Evolutionary conservation across 2,888 invertebrate genomes (phyloP).

Genomic region (Trissonchulus sp.): DNA sequence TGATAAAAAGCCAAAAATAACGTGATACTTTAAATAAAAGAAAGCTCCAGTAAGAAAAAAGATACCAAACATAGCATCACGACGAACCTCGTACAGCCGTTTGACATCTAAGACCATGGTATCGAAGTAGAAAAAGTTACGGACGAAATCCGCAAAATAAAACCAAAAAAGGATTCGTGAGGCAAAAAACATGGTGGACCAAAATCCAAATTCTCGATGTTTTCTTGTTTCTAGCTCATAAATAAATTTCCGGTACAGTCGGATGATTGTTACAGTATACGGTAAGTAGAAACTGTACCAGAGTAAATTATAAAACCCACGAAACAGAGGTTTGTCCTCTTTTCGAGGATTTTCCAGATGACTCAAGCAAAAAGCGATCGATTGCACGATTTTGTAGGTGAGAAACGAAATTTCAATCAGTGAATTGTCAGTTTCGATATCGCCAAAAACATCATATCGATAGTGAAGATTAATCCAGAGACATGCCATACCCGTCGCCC

Average conservation of each 20-base stretch:
- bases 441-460: slow-evolving; percentile 50
- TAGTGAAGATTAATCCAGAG: slow-evolving; percentile 47
- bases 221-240: slow-evolving; percentile 42
- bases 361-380: slow-evolving; percentile 52
- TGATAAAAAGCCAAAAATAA: slow-evolving; percentile 55
- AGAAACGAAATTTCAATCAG: not conserved
- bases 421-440: slow-evolving; percentile 37
- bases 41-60: slow-evolving; percentile 53
- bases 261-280: slow-evolving; percentile 53
- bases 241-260: slow-evolving; percentile 49
- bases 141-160: slow-evolving; percentile 51
- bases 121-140: slow-evolving; percentile 54
- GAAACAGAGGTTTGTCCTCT: slow-evolving; percentile 22
- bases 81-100: not conserved
- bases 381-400: slow-evolving; percentile 52
- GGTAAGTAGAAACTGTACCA: slow-evolving; percentile 55
- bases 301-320: slow-evolving; percentile 47
- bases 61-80: slow-evolving; percentile 11
- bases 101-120: slow-evolving; percentile 47
- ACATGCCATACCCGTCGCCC: slow-evolving; percentile 46
- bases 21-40: slow-evolving; percentile 56
- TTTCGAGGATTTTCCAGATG: slow-evolving; percentile 32
- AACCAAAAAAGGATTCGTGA: slow-evolving; percentile 53
- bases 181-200: no score
- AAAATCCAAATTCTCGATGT: slow-evolving; percentile 28